Conservation (phyloP, 1,140 invertebrate species). For the Drosophila pseudoananassae region DNA sequence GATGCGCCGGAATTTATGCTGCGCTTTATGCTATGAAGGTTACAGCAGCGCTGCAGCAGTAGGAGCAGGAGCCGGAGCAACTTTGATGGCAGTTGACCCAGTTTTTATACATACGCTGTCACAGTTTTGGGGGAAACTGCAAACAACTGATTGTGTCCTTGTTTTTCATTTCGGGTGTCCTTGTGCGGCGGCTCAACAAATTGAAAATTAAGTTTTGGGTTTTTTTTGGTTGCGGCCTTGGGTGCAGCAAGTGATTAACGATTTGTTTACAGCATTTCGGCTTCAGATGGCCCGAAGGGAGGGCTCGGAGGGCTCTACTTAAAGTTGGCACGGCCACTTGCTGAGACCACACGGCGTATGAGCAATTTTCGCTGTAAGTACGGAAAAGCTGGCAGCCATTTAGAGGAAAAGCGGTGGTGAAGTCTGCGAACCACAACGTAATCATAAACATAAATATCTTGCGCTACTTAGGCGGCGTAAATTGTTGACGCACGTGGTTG, state of each 20-base stretch:
- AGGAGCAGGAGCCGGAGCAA: not conserved
- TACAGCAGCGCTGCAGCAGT: slow-evolving; percentile 40
- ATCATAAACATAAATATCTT: slow-evolving; percentile 79
- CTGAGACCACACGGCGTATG: slow-evolving; percentile 26
- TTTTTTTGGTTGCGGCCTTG: slow-evolving; percentile 37
- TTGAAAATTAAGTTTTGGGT: slow-evolving; percentile 44
- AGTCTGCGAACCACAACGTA: slow-evolving; percentile 70
- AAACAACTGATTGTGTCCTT: slow-evolving; percentile 63
- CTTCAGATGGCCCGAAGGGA: slow-evolving; percentile 1
- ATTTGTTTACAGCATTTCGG: slow-evolving; percentile 62
- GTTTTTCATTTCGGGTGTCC: slow-evolving; percentile 40
- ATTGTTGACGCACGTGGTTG: slow-evolving; percentile 71
- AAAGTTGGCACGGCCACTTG: not conserved
- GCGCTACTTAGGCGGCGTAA: slow-evolving; percentile 68
- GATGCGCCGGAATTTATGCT: slow-evolving; percentile 74
- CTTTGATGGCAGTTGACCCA: slow-evolving; percentile 59
- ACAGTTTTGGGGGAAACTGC: slow-evolving; percentile 31
- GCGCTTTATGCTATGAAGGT: slow-evolving; percentile 74
- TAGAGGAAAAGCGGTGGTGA: slow-evolving; percentile 17
- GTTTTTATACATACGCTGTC: slow-evolving; percentile 25
- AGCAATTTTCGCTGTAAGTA: slow-evolving; percentile 17
- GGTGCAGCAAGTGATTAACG: slow-evolving; percentile 51
- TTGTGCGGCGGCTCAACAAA: slow-evolving; percentile 50
- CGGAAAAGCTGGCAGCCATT: slow-evolving; percentile 15
- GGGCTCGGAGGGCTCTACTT: slow-evolving; percentile 11